phyloP scores from a whole-genome alignment of 2,888 invertebrate species.

The Heliconius cydno region DNA sequence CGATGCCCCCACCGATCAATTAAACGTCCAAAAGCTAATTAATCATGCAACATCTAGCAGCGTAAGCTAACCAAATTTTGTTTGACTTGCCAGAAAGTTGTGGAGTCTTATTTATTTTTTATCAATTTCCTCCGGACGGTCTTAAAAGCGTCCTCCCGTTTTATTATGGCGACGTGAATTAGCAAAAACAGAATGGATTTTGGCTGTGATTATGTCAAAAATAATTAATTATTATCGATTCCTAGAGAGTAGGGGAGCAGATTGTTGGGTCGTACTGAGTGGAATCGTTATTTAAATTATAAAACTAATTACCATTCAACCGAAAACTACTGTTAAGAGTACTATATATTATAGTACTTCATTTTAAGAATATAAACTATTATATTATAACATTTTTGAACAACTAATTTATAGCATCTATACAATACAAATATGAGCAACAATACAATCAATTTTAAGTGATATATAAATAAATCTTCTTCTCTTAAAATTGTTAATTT shows the following conservation, averaged over 20 bases:
- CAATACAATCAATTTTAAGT: neutral
- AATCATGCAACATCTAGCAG: conserved; percentile 65
- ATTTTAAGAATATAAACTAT: neutral
- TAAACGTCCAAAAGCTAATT: conserved; percentile 62
- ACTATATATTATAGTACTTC: no score
- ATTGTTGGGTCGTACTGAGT: conserved; percentile 71
- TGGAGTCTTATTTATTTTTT: conserved; percentile 80
- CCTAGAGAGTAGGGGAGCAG: conserved; percentile 72
- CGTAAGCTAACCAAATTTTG: conserved; percentile 70
- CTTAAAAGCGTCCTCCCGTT: conserved; percentile 78
- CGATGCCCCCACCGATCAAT: conserved; percentile 43
- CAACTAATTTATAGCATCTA: no score
- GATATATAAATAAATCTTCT: conserved; percentile 48
- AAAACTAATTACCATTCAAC: conserved; percentile 78
- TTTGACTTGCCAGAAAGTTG: conserved; percentile 78
- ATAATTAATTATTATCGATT: conserved; percentile 89
- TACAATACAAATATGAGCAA: neutral
- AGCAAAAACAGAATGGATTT: conserved; percentile 87
- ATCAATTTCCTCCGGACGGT: conserved; percentile 77
- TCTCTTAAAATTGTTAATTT: conserved; percentile 51
- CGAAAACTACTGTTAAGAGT: conserved; percentile 18
- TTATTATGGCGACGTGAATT: conserved; percentile 86
- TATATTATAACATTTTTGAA: neutral
- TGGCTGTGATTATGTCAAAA: conserved; percentile 87
- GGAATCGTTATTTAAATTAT: conserved; percentile 75